Conservation (phyloP, 2,797 vertebrate genomes). For the Poecilia gillii region DNA sequence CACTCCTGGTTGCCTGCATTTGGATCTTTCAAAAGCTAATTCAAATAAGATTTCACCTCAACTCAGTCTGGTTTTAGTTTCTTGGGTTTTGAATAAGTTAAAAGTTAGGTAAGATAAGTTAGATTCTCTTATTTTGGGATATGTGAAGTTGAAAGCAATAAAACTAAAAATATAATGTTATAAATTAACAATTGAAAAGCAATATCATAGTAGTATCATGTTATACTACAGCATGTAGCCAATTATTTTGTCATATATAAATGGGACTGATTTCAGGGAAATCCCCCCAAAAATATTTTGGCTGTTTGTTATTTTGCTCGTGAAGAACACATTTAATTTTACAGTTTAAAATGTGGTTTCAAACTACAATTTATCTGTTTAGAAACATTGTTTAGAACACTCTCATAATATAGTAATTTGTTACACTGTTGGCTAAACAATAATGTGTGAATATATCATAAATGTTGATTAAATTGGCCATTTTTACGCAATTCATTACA, state of each 20-base stretch:
- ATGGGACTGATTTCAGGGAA: background rate
- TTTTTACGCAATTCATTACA: background rate
- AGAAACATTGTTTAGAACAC: background rate
- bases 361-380: background rate
- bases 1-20: background rate
- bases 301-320: background rate
- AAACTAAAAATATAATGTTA: background rate
- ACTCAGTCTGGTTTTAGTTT: background rate
- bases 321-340: background rate
- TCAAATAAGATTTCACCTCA: background rate
- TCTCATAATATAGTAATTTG: background rate
- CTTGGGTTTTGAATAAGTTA: background rate
- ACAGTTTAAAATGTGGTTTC: background rate
- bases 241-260: background rate
- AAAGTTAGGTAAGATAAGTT: background rate
- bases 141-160: background rate
- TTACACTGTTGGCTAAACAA: background rate
- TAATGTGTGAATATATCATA: background rate
- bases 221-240: background rate
- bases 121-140: background rate
- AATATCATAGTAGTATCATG: background rate
- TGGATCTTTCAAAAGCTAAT: background rate
- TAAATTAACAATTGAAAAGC: background rate
- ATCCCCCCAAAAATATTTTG: background rate
- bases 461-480: background rate